phyloP scores from a whole-genome alignment of 2,797 vertebrate species.

The Silurus aristotelis region DNA sequence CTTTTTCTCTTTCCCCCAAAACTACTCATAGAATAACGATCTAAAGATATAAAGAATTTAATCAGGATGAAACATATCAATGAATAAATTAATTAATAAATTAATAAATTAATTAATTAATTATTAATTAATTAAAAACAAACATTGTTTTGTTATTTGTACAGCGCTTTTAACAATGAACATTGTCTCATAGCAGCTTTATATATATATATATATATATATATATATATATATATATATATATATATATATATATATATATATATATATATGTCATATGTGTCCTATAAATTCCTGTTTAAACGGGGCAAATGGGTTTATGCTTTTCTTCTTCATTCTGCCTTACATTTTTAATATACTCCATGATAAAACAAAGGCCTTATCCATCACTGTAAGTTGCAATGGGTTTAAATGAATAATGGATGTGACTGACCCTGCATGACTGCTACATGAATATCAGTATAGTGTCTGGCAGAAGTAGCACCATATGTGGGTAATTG shows the following conservation, averaged over 20 bases:
- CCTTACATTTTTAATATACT: background rate
- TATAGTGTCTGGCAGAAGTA: constrained; percentile 15
- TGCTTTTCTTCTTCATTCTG: background rate
- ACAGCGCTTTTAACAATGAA: no score
- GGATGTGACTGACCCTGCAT: constrained; percentile 10
- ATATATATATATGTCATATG: no score
- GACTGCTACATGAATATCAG: constrained; percentile 28
- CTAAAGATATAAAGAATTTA: background rate
- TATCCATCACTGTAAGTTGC: constrained; percentile 20
- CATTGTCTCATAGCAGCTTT: no score
- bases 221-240: no score
- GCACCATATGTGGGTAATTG: constrained; percentile 30
- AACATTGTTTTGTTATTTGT: no score
- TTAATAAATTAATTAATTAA: fast-evolving
- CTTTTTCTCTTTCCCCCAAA: background rate
- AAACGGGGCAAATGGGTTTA: background rate
- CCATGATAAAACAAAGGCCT: background rate
- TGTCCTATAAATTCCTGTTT: background rate
- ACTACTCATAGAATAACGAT: background rate
- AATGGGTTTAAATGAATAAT: constrained; percentile 22
- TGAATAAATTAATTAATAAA: no score
- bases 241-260: no score
- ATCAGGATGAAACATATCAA: background rate
- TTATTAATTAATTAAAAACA: no score
- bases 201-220: no score